These are phyloP conservation scores for Vulpes ferrilata DNA, from an alignment of 2,113 vertebrate species.

Conservation along the genomic window DNA sequence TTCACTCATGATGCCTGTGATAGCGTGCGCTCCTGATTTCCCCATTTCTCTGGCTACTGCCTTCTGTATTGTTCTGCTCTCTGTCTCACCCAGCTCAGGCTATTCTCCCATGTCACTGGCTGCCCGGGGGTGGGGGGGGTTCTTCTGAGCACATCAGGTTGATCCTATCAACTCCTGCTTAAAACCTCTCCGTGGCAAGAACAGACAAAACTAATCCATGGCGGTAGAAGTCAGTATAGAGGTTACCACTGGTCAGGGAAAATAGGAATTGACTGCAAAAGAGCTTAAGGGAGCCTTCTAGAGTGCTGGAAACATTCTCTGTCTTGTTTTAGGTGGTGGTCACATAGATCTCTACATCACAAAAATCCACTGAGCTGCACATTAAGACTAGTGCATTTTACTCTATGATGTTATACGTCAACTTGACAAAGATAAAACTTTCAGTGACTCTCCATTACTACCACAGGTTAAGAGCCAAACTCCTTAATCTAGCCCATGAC, in stretches of 20 bases:
- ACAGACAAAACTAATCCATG: not conserved
- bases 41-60: not conserved
- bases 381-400: not conserved
- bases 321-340: not conserved
- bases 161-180: not conserved
- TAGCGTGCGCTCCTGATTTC: not conserved
- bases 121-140: not conserved
- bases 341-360: not conserved
- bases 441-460: not conserved
- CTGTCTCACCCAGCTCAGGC: not conserved
- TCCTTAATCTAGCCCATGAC: not conserved
- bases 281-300: not conserved
- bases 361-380: not conserved
- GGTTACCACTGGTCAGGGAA: not conserved
- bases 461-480: not conserved
- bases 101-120: not conserved
- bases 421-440: not conserved
- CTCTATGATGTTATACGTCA: not conserved
- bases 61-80: slow-evolving; percentile 23
- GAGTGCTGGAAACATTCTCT: not conserved
- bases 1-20: not conserved
- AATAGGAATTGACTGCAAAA: not conserved
- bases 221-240: not conserved
- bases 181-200: not conserved
- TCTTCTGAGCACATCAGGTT: not conserved